These are phyloP conservation scores for Mustelus asterias DNA, from an alignment of 2,113 vertebrate species.

Conservation along the genomic window DNA sequence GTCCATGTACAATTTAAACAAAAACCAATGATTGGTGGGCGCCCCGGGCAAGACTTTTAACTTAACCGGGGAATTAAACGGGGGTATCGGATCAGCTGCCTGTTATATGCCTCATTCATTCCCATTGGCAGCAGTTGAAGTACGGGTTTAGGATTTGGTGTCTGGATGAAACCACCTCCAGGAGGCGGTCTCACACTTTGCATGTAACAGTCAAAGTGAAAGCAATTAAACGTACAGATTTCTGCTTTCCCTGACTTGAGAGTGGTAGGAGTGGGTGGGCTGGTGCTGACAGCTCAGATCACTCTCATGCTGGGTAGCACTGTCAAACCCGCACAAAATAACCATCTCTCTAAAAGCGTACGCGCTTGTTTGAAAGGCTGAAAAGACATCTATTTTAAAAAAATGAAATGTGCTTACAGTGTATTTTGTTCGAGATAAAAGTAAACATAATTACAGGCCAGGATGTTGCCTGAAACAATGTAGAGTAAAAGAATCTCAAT, in stretches of 20 bases:
- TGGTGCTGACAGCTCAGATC: neutral
- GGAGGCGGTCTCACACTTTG: constrained; percentile 4
- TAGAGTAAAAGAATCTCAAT: neutral
- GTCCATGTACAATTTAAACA: neutral
- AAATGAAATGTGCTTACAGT: neutral
- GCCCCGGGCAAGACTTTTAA: neutral
- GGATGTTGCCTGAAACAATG: neutral
- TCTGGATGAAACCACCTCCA: neutral
- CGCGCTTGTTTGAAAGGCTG: neutral
- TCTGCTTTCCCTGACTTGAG: neutral
- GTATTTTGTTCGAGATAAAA: neutral
- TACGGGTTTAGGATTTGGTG: neutral
- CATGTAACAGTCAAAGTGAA: neutral
- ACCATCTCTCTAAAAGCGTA: neutral
- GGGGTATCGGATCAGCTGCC: neutral
- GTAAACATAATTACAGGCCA: neutral
- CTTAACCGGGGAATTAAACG: neutral
- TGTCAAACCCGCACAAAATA: neutral
- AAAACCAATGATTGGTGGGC: neutral
- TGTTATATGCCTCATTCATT: neutral
- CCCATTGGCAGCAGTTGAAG: neutral
- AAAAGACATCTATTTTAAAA: neutral
- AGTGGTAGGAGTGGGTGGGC: neutral
- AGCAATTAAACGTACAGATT: neutral
- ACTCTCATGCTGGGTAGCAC: neutral